Evolutionary conservation across 2,113 vertebrate species (phyloP), one percentile per base, ranked within the genome.

Genomic region (Pseudopodoces humilis): DNA sequence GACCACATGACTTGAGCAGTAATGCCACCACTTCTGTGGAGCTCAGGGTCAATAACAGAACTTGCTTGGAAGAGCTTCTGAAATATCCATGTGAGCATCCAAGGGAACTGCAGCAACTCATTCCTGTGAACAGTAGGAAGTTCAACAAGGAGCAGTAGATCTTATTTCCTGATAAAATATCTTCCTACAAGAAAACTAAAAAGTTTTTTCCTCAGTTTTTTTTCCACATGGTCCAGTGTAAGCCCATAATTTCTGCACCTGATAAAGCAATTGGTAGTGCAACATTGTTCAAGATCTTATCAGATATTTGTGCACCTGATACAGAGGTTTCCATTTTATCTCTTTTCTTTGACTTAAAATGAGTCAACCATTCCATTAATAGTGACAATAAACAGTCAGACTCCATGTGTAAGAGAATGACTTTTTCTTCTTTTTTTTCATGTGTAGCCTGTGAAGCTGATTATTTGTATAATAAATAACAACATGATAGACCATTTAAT

Each of bases 181-280:
- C 47, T 77, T 65, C 24, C 37, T n/a, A 31, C 25, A 46, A 28
- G 50, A 31, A 77, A 91, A 49, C 19, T 5, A 41, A 63, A 33
- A 2, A 0, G 0, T 1, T 10, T 44, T 84, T 63, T 3, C 20
- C 13, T 91, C n/a, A 49, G 6, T 17, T 52, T 50, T 49, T 60
- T 43, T 35, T 52, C 31, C 25, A 23, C 4, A 4, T 30, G 9
- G 33, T 19, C 20, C 5, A 18, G 13, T 19, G 5, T 59, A 58
- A 69, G 19, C 35, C 27, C 23, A 23, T 55, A 18, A 69, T 28
- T 89, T 91, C 60, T 72, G 22, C 8, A 35, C 9, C 10, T 21
- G 25, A 81, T 30, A 63, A 91, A 90, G 8, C 4, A 65, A 46
- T 31, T 28, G 3, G 7, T 23, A 58, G 13, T n/a, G 19, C 13